Evolutionary conservation across 2,113 vertebrate species (phyloP), one percentile per base, ranked within the genome.

Genomic region (Ginglymostoma cirratum): DNA sequence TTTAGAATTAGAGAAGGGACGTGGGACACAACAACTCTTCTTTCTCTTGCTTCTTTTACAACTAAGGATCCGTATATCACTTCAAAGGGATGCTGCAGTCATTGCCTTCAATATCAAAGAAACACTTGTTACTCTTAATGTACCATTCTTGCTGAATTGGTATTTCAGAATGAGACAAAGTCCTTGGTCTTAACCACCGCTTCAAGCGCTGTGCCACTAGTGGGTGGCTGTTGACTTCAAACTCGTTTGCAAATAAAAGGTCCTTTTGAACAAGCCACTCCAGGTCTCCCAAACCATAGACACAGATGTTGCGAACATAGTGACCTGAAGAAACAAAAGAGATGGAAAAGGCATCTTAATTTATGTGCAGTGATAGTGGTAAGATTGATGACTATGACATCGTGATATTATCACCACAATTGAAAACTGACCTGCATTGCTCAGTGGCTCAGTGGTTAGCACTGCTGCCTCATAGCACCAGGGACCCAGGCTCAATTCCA

Each of bases 191-290:
- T 95, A 95, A 76, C 94, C 94, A 95, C 42, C 69, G 69, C 45
- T 95, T 69, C 94, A 95, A 52, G 27, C 94, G 76, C 42, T 95
- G 67, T 48, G 94, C 94, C 69, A 72, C 69, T 14, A 95, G 27
- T 4, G 94, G 94, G 42, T 95, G 69, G 10, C 38, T 95, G 14
- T 95, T 70, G 23, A 72, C 67, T 48, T 95, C 94, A 76, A 95
- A 95, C 30, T 95, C 76, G 69, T 95, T 95, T 19, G 94, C 94
- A 95, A 95, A 95, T 95, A 95, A 95, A 23, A 69, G 19, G 24
- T 95, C 69, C 27, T 45, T 95, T 52, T 95, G 94, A 15, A 45
- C 42, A n/a, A 95, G 94, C 94, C 94, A 95, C 15, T 95, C 67
- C 42, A 95, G 38, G 45, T 95, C 94, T 72, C 94, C 94, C 94